A percentile compares a stretch with the other conserved stretches of the same genome.
These are phyloP conservation scores for Ammodytes dubius DNA, from an alignment of 2,113 vertebrate genomes.

Conservation along the genomic window DNA sequence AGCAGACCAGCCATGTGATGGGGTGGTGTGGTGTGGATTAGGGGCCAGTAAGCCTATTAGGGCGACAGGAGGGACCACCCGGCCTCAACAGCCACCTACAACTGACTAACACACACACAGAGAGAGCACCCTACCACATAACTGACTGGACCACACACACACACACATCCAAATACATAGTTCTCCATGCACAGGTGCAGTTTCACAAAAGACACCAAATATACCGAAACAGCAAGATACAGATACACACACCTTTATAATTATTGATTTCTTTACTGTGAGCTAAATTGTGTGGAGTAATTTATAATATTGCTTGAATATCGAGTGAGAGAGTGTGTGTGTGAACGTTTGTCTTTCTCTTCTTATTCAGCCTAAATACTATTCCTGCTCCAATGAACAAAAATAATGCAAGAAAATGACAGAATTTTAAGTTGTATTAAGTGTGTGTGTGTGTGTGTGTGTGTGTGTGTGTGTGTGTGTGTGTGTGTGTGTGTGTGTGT, in stretches of 20 bases:
- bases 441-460: conserved; percentile 26
- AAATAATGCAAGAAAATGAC: conserved; percentile 40
- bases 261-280: not conserved
- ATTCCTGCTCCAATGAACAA: conserved; percentile 11
- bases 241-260: not conserved
- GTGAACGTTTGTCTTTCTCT: not conserved
- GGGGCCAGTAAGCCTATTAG: conserved; percentile 81
- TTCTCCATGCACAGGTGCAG: conserved; percentile 24
- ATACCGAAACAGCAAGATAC: not conserved
- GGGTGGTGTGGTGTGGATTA: conserved; percentile 80
- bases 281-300: conserved; percentile 4
- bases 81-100: conserved; percentile 73
- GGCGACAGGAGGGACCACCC: conserved; percentile 82
- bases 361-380: conserved; percentile 6
- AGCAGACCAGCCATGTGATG: conserved; percentile 81
- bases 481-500: conserved; percentile 3
- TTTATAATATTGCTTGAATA: not conserved
- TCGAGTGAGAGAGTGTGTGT: not conserved
- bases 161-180: conserved; percentile 21
- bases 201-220: not conserved
- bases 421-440: conserved; percentile 27
- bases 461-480: conserved; percentile 26
- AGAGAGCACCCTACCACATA: conserved; percentile 14
- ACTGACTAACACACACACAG: conserved; percentile 36
- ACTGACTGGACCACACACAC: conserved; percentile 34